Percentiles rank a stretch among this genome's conserved stretches.
Evolutionary conservation across 2,113 vertebrate species (phyloP).

Genomic region (Chionomys nivalis): DNA sequence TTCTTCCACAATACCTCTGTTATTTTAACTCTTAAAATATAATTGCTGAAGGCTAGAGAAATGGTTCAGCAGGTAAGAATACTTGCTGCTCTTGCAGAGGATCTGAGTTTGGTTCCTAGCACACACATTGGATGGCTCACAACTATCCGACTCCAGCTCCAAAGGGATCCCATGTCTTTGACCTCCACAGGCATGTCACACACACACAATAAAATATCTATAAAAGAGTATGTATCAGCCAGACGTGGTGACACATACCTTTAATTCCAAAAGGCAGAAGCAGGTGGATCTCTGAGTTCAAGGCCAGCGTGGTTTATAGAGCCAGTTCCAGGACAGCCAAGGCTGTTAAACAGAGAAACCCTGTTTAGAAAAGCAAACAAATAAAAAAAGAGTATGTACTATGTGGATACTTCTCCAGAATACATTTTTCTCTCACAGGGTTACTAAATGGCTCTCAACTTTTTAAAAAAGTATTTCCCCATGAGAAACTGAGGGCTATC

Average conservation of each 20-base stretch:
- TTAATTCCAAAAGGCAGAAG: background rate
- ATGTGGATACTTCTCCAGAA: conserved; percentile 9
- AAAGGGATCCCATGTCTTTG: background rate
- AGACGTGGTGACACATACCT: background rate
- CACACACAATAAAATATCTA: background rate
- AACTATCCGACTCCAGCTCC: background rate
- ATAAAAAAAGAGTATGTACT: background rate
- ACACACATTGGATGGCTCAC: background rate
- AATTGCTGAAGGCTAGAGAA: conserved; percentile 12
- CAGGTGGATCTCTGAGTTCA: background rate
- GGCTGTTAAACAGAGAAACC: background rate
- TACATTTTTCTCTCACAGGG: conserved; percentile 15
- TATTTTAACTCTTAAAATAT: conserved; percentile 61
- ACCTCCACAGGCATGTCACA: background rate
- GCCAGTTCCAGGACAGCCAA: background rate
- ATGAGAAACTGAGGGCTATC: conserved; percentile 10
- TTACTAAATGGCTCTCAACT: conserved; percentile 4
- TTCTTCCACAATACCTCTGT: conserved; percentile 43
- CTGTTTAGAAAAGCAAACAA: background rate
- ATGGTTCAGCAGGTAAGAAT: background rate
- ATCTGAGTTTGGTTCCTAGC: background rate
- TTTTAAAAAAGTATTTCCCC: background rate
- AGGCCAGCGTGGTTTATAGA: background rate
- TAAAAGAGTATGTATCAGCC: background rate
- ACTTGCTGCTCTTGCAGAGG: background rate